Conservation (phyloP, 2,113 vertebrate genomes). For the Siniperca knerii region DNA sequence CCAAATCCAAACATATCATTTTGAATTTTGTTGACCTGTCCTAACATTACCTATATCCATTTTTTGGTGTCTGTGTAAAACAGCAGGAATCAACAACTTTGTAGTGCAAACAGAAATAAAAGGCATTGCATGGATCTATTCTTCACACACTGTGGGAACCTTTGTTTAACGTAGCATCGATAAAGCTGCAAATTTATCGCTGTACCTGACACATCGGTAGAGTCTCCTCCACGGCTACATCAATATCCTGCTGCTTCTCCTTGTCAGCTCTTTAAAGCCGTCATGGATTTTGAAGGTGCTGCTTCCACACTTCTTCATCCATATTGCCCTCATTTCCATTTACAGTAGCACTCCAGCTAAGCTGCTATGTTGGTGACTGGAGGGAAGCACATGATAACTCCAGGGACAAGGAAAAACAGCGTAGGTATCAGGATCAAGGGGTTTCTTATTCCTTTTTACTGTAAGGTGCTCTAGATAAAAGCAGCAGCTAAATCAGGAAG, state of each 20-base stretch:
- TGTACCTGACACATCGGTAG: slow-evolving; percentile 31
- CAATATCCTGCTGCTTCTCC: slow-evolving; percentile 32
- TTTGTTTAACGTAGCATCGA: slow-evolving; percentile 8
- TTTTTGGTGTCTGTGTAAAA: neutral
- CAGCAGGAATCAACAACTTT: neutral
- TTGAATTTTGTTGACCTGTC: neutral
- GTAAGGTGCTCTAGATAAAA: slow-evolving; percentile 43
- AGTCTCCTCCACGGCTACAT: slow-evolving; percentile 41
- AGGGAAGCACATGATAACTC: slow-evolving; percentile 49
- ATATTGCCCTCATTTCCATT: slow-evolving; percentile 58
- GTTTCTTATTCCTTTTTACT: slow-evolving; percentile 33
- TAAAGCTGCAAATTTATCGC: slow-evolving; percentile 22
- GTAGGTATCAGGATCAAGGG: slow-evolving; percentile 20
- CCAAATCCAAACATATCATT: neutral
- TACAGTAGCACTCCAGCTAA: slow-evolving; percentile 53
- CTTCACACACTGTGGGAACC: slow-evolving; percentile 1
- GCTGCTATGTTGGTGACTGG: slow-evolving; percentile 40
- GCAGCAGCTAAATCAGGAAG: slow-evolving; percentile 24
- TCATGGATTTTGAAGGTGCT: slow-evolving; percentile 48
- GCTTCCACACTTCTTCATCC: slow-evolving; percentile 54
- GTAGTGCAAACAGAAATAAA: neutral
- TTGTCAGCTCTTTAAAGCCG: slow-evolving; percentile 52
- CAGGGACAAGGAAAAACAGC: slow-evolving; percentile 37
- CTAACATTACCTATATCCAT: neutral
- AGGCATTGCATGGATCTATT: slow-evolving; percentile 13